Conservation (phyloP, 1,140 invertebrate genomes). For the Drosophila burlai region DNA sequence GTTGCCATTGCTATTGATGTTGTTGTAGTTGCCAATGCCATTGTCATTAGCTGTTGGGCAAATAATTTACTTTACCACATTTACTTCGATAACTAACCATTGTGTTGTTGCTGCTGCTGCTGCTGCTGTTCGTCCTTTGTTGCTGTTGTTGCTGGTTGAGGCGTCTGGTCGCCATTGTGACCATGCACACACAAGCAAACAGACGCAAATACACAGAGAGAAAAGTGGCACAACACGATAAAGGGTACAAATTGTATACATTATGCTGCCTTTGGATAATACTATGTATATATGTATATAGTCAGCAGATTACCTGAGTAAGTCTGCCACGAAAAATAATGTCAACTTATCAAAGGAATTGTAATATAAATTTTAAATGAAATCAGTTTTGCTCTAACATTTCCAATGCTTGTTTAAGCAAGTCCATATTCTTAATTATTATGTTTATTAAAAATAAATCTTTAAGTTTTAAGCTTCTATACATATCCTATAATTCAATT, state of each 20-base stretch:
- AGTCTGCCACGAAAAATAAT: background rate
- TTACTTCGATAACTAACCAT: conserved; percentile 80
- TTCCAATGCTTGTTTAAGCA: no score
- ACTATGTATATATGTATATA: no score
- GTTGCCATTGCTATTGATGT: conserved; percentile 16
- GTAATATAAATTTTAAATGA: no score
- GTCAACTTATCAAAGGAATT: background rate
- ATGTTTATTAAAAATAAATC: accelerated
- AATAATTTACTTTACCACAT: conserved; percentile 81
- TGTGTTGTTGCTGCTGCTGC: conserved; percentile 65
- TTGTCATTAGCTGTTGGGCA: conserved; percentile 79
- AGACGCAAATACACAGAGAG: conserved; percentile 6
- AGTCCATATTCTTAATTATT: background rate
- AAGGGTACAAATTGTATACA: background rate
- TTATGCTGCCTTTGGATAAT: no score
- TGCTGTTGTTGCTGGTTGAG: conserved; percentile 31
- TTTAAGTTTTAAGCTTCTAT: background rate
- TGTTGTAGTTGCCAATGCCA: conserved; percentile 45
- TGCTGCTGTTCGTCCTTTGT: conserved; percentile 18
- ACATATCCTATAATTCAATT: background rate
- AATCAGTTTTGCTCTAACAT: no score
- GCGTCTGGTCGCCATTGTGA: conserved; percentile 63
- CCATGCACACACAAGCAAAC: conserved; percentile 47
- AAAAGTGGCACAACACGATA: background rate
- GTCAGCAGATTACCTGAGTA: background rate